Evolutionary conservation across 2,797 vertebrate species (phyloP), one percentile per base, ranked within the genome.

Genomic region (Karalla daura): DNA sequence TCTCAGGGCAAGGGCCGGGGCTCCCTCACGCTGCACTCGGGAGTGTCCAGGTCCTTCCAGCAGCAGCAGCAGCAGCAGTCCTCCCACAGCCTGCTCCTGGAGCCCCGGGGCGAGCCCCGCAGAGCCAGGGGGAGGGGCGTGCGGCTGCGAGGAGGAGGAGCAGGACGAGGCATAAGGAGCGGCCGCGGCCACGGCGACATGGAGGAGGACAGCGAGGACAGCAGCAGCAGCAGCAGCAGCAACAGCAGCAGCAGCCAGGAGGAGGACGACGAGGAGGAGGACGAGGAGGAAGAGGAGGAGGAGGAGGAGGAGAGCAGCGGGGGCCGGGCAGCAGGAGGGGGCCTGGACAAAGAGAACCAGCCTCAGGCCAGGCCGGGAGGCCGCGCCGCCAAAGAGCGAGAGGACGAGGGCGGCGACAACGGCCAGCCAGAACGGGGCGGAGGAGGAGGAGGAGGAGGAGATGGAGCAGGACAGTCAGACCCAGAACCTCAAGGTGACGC

Each of bases 401-500:
- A 86, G 2, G 89, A 90, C 6, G 89, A 88, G 17, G 79, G 63
- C n/a, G 64, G 68, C 4, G 86, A 92, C 25, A n/a, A 28, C 35
- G 55, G 77, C 59, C 53, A 89, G 86, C 78, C 87, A 88, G 81
- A 90, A 87, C 1, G 80, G 77, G 39, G 76, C 61, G 0, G 84
- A 83, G 44, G 89, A 81, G 11, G 86, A 87, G 0, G 74, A 84
- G 0, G 85, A 95, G 78, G 93, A 95, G 69, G 89, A 95, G 76
- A 91, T 92, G 73, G 95, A 96, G 78, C 92, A 93, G 85, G 96
- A 95, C 91, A 89, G 79, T 93, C 95, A 78, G 88, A 93, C 39
- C 68, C 94, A 96, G 21, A 94, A 93, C 86, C 92, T 95, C 82
- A 99, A 96, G 20, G 96, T 99, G 70, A 98, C 95, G 0, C 95